Evolutionary conservation across 2,113 vertebrate species (phyloP).

Genomic region (Colossoma macropomum): DNA sequence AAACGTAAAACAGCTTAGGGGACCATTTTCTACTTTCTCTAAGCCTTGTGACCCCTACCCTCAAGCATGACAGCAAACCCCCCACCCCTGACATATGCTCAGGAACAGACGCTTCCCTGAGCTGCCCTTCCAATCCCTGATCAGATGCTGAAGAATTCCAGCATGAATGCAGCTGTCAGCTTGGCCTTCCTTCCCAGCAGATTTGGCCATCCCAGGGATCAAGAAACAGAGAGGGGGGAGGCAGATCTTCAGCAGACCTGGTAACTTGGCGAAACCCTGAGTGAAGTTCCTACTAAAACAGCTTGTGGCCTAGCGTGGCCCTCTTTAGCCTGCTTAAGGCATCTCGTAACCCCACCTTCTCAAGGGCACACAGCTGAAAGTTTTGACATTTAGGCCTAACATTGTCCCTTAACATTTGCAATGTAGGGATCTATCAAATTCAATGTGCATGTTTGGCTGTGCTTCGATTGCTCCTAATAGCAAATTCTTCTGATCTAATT

Average conservation of each 20-base stretch:
- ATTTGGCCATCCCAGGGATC: slow-evolving; percentile 9
- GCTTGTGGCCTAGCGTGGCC: background rate
- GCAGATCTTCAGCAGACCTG: slow-evolving; percentile 12
- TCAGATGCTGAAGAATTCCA: slow-evolving; percentile 49
- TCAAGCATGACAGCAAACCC: slow-evolving; percentile 36
- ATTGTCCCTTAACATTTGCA: background rate
- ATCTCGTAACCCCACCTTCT: background rate
- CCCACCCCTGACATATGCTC: background rate
- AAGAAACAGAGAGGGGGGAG: background rate
- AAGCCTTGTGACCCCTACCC: slow-evolving; percentile 48
- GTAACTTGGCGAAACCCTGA: slow-evolving; percentile 8
- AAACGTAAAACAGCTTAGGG: slow-evolving; percentile 56
- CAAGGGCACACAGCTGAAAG: slow-evolving; percentile 16
- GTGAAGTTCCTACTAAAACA: background rate
- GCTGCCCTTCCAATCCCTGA: slow-evolving; percentile 29
- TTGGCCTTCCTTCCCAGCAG: slow-evolving; percentile 18
- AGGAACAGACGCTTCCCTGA: slow-evolving; percentile 26
- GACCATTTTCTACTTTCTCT: slow-evolving; percentile 60
- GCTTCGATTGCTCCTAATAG: too few species aligned
- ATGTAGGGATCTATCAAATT: background rate
- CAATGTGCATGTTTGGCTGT: background rate
- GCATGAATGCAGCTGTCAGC: slow-evolving; percentile 48
- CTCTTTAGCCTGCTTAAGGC: slow-evolving; percentile 13
- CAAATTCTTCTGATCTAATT: too few species aligned
- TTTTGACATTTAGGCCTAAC: background rate